Evolutionary conservation across 2,113 vertebrate genomes (phyloP).

Genomic region (Casuarius casuarius): DNA sequence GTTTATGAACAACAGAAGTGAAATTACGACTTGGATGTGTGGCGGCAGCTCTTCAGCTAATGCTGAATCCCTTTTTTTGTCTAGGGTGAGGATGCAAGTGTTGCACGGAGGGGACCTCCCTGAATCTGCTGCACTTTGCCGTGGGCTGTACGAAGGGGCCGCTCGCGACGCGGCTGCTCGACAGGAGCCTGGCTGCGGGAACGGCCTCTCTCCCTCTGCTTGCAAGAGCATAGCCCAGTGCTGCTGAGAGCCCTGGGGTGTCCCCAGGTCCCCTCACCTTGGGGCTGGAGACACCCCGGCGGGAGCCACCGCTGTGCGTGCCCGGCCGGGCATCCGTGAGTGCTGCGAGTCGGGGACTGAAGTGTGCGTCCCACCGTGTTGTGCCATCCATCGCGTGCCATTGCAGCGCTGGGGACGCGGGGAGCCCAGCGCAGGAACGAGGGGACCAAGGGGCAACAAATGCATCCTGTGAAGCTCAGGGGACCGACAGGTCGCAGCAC

Average conservation of each 20-base stretch:
- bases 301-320: not conserved
- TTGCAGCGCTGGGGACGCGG: not conserved
- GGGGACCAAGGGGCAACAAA: not conserved
- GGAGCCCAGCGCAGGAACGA: not conserved
- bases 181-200: not conserved
- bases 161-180: not conserved
- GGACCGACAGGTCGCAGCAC: not conserved
- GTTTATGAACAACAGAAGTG: not conserved
- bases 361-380: not conserved
- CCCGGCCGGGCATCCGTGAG: not conserved
- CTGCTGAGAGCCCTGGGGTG: not conserved
- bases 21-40: not conserved
- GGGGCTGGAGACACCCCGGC: rapidly evolving
- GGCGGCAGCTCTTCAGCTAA: not conserved
- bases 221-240: no score
- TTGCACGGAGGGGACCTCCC: not conserved
- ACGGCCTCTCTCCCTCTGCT: not conserved
- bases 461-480: not conserved
- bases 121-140: not conserved
- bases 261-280: not conserved
- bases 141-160: not conserved
- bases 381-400: not conserved
- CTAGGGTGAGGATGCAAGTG: not conserved
- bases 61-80: not conserved
- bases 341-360: not conserved